Evolutionary conservation across 1,140 invertebrate genomes (phyloP).

Genomic region (Anastrepha obliqua): DNA sequence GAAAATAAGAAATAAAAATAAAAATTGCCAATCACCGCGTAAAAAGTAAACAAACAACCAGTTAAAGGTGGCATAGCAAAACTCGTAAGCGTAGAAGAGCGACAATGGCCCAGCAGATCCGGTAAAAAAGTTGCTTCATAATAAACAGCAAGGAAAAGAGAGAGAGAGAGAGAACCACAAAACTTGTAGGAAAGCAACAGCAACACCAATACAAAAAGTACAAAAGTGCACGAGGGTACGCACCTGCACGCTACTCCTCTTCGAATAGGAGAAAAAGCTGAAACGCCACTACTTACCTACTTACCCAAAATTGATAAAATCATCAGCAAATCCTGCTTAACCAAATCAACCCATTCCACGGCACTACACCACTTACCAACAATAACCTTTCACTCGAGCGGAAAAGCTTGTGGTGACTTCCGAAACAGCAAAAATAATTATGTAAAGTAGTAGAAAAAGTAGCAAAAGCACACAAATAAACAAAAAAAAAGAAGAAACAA

Average conservation of each 20-base stretch:
- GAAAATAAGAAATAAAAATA: too few relatives aligned
- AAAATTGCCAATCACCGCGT: too few relatives aligned
- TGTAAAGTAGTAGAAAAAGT: neutral
- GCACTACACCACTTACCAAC: too few relatives aligned
- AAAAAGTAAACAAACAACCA: too few relatives aligned
- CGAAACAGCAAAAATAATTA: conserved; percentile 29
- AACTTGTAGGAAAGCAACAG: too few relatives aligned
- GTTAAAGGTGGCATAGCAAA: neutral
- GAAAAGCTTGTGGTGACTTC: neutral
- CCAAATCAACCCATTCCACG: neutral
- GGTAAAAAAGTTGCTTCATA: neutral
- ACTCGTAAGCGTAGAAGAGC: neutral
- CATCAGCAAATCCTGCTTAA: neutral
- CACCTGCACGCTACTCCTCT: too few relatives aligned
- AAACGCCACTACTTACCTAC: neutral
- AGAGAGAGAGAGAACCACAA: too few relatives aligned
- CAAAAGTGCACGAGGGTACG: too few relatives aligned
- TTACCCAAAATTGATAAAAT: neutral
- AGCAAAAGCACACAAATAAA: neutral
- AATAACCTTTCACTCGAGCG: neutral
- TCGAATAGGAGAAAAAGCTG: neutral
- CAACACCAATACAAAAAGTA: too few relatives aligned
- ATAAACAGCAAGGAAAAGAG: neutral
- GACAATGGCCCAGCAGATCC: neutral
- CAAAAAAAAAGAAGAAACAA: neutral